These are phyloP conservation scores for Drosophila kuntzei DNA, from an alignment of 2,888 invertebrate species.

Conservation along the genomic window DNA sequence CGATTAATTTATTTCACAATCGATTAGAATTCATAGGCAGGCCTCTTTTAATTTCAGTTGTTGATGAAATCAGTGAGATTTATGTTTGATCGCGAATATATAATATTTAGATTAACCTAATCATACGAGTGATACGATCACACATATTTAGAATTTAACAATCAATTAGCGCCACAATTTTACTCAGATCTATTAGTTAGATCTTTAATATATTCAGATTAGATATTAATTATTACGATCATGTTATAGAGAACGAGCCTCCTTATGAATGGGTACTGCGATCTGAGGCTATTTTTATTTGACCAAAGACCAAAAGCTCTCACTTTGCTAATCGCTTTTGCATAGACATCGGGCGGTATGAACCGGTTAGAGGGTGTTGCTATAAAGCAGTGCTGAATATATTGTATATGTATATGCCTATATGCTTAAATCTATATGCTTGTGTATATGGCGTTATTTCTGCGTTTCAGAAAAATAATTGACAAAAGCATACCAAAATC, in stretches of 20 bases:
- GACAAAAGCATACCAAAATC: slow-evolving; percentile 51
- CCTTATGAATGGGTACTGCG: slow-evolving; percentile 4
- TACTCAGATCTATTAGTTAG: not conserved
- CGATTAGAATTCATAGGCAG: slow-evolving; percentile 2
- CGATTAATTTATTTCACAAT: slow-evolving; percentile 1
- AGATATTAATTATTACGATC: not conserved
- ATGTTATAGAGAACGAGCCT: slow-evolving; percentile 3
- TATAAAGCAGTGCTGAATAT: slow-evolving; percentile 22
- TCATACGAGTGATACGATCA: not conserved
- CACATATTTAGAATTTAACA: not conserved
- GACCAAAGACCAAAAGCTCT: slow-evolving; percentile 32
- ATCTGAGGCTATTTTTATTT: slow-evolving; percentile 51
- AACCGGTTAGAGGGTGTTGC: slow-evolving; percentile 60
- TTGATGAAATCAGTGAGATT: not conserved
- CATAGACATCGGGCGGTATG: slow-evolving; percentile 31
- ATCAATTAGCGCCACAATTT: not conserved
- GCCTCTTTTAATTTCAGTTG: not conserved
- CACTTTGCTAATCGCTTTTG: slow-evolving; percentile 21
- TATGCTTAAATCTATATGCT: slow-evolving; percentile 4
- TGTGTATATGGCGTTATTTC: slow-evolving; percentile 39
- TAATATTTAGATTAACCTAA: slow-evolving; percentile 3
- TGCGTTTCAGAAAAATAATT: slow-evolving; percentile 62
- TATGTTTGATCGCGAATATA: not conserved
- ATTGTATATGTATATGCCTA: slow-evolving; percentile 13
- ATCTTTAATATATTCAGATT: not conserved